A percentile compares a stretch with the other conserved stretches of the same genome.
Evolutionary conservation across 2,888 invertebrate species (phyloP).

Genomic region (Hydrotaea diabolus): DNA sequence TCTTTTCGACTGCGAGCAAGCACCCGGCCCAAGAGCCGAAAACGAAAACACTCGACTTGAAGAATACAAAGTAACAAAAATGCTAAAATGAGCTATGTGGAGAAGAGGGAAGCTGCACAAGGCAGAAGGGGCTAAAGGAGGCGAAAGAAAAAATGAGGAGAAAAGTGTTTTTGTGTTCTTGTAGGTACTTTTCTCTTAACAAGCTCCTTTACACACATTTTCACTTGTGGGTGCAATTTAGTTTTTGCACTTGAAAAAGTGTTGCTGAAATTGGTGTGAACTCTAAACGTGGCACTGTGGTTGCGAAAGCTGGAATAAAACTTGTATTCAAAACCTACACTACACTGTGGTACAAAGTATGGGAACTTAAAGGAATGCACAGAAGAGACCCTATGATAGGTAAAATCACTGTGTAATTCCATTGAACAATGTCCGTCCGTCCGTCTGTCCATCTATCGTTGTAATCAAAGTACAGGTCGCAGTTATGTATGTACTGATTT

Average conservation of each 20-base stretch:
- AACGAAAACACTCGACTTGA: neutral
- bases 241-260: constrained; percentile 54
- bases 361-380: too few species aligned
- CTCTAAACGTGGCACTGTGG: constrained; percentile 33
- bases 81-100: neutral
- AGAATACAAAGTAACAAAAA: neutral
- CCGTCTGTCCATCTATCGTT: too few species aligned
- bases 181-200: constrained; percentile 28
- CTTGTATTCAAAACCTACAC: too few species aligned
- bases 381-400: too few species aligned
- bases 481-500: too few species aligned
- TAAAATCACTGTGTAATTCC: too few species aligned
- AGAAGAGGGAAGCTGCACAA: too few species aligned
- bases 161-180: neutral
- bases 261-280: constrained; percentile 60
- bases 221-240: constrained; percentile 58
- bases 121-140: neutral
- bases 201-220: constrained; percentile 46
- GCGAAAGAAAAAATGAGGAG: neutral
- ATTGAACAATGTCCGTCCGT: too few species aligned
- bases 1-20: neutral
- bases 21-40: too few species aligned
- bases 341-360: too few species aligned
- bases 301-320: neutral
- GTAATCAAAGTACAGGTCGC: too few species aligned